Base-by-base conservation (phyloP, 1,140 invertebrate genomes). In the Formica exsecta region DNA sequence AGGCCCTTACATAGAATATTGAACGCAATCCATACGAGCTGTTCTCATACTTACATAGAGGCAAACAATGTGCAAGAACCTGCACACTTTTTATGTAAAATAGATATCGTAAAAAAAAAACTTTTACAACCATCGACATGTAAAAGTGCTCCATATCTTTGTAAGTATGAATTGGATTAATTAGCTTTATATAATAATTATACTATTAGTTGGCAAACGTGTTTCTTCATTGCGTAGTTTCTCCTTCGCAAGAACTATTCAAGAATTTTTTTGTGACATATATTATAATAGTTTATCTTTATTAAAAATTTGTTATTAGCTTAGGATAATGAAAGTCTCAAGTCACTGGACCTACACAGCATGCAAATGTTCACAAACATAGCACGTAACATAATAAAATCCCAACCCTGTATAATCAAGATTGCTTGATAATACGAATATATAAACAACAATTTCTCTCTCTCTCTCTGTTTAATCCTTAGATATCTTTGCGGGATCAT, bases 151-250 rank as follows among this genome's bases (percentile, higher is more conserved):
- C 88, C 85, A 76, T 92, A 87, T 79, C 77, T 92, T 73, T 87
- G 54, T 91, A 91, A 91, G 29, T 90, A 92, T 92, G 85, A 81
- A 88, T 89, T 80, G 81, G 89, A 86, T 93, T 93, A 92, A 89
- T 92, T 93, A 87, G 91, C 89, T 88, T 90, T 91, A 88, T 87
- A 71, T 88, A 89, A 89, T 93, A 89, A 79, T 88, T 93, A 88
- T 90, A 93, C 89, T 93, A 92, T 92, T 92, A 91, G 91, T 93
- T 94, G 93, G 93, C 93, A 93, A 94, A 94, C 87, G 87, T 91
- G 88, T 92, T 91, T 86, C 41, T 80, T 80, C 87, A 91, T 85
- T 86, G 86, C 76, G 89, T 85, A 92, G 87, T 36, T 84, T 85
- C 79, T 70, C 59, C 44, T 41, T 80, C 54, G 76, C 64, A 62